Conservation (phyloP, 2,888 invertebrate genomes). For the Metopia argyrocephala region DNA sequence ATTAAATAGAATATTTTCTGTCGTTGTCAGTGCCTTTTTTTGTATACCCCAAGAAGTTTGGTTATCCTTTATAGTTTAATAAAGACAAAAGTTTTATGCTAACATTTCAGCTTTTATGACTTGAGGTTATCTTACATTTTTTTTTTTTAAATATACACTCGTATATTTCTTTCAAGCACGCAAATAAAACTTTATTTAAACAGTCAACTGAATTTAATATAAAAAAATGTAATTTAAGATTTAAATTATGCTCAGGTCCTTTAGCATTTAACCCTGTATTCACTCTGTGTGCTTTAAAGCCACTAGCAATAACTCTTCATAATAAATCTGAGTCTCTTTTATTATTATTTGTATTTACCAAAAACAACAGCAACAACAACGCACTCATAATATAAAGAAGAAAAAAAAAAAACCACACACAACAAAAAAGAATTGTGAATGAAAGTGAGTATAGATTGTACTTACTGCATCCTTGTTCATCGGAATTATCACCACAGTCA, state of each 20-base stretch:
- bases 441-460: slow-evolving; percentile 67
- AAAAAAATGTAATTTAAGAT: background rate
- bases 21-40: too few relatives aligned
- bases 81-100: too few relatives aligned
- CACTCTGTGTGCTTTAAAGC: slow-evolving; percentile 9
- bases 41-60: too few relatives aligned
- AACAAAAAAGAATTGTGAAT: background rate
- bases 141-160: too few relatives aligned
- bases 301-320: slow-evolving; percentile 34
- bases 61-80: too few relatives aligned
- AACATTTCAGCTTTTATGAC: too few relatives aligned
- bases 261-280: slow-evolving; percentile 23
- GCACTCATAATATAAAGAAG: background rate
- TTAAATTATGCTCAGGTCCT: background rate
- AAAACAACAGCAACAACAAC: slow-evolving; percentile 5
- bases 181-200: background rate
- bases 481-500: slow-evolving; percentile 94
- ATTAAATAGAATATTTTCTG: too few relatives aligned
- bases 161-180: slow-evolving; percentile 3
- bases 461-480: slow-evolving; percentile 93
- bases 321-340: background rate
- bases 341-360: slow-evolving; percentile 13
- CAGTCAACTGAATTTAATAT: slow-evolving; percentile 20
- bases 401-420: background rate
- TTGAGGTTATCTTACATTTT: too few relatives aligned